These are phyloP conservation scores for Pogonocherus hispidulus DNA, from an alignment of 2,888 invertebrate genomes.

Conservation along the genomic window DNA sequence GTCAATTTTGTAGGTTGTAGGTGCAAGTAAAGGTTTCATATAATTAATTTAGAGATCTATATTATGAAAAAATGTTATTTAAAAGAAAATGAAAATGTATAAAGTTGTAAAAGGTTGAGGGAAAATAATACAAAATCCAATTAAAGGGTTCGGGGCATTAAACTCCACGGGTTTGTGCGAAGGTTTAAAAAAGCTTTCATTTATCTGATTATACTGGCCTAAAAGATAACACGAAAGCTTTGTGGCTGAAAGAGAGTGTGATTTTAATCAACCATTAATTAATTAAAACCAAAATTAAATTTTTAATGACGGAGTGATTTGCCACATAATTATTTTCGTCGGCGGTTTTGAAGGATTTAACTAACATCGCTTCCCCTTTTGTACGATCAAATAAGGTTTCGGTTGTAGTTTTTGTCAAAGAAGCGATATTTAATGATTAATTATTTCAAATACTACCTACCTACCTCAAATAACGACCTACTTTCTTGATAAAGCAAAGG, in stretches of 20 bases:
- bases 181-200: conserved; percentile 49
- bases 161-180: conserved; percentile 46
- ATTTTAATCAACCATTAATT: conserved; percentile 40
- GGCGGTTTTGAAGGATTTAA: conserved; percentile 12
- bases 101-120: conserved; percentile 16
- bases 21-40: no score
- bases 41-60: no score
- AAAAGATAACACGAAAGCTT: conserved; percentile 47
- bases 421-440: neutral
- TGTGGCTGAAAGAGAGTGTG: conserved; percentile 37
- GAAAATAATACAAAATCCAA: conserved; percentile 47
- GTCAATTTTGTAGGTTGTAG: no score
- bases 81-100: conserved; percentile 23
- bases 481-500: neutral
- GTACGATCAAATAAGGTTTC: neutral
- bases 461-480: neutral
- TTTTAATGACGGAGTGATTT: conserved; percentile 42
- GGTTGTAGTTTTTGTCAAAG: neutral
- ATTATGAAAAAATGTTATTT: no score
- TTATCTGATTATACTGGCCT: conserved; percentile 50
- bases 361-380: conserved; percentile 8
- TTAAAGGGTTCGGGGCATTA: conserved; percentile 53
- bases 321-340: conserved; percentile 34
- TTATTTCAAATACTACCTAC: neutral
- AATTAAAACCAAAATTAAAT: conserved; percentile 38